Conservation (phyloP, 2,888 invertebrate species). For the Leptinotarsa peninsularis region DNA sequence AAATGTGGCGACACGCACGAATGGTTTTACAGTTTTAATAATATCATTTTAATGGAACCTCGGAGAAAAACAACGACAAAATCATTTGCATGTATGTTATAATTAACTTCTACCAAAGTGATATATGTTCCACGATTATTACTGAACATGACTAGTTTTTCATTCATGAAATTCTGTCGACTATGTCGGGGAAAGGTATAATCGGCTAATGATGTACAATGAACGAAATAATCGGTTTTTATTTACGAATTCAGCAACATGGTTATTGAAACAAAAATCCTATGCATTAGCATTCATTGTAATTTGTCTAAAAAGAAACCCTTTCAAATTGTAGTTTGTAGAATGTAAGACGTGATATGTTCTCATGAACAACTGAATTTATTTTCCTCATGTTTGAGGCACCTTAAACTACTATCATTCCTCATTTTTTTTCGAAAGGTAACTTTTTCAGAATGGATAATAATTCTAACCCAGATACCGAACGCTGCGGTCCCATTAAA, state of each 20-base stretch:
- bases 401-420: background rate
- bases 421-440: background rate
- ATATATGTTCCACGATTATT: conserved; percentile 26
- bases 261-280: no score
- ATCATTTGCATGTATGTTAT: conserved; percentile 58
- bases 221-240: no score
- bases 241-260: no score
- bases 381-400: no score
- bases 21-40: conserved; percentile 26
- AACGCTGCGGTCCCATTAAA: conserved; percentile 18
- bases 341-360: no score
- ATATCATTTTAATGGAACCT: conserved; percentile 9
- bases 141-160: background rate
- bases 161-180: conserved; percentile 2
- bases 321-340: no score
- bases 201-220: no score
- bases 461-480: conserved; percentile 26
- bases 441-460: conserved; percentile 32
- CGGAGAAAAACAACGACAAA: conserved; percentile 19
- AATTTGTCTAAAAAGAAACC: no score
- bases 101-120: conserved; percentile 52
- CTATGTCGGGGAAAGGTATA: background rate
- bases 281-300: no score
- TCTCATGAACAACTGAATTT: no score
- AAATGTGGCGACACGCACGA: conserved; percentile 56